Evolutionary conservation across 1,140 invertebrate species (phyloP), one percentile per base, ranked within the genome.

Genomic region (Thaumatotibia leucotreta): DNA sequence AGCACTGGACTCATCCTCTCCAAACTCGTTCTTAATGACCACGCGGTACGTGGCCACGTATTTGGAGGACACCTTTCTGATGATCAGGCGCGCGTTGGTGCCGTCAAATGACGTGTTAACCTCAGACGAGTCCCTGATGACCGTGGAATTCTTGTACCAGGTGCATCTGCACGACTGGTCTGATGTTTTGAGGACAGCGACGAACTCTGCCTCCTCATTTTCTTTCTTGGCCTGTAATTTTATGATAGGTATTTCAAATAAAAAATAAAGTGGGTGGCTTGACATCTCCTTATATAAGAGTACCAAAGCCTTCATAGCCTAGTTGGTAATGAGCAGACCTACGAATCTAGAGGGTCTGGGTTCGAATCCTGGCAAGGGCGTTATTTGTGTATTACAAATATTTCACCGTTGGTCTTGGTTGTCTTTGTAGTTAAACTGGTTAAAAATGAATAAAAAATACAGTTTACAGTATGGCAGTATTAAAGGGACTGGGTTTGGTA

Each of bases 61-160:
- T 83, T 96, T 95, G 8, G 93, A 91, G 68, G 93, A 94, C 9
- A 94, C 93, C 64, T 94, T 94, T 68, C 92, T 94, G 61, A 98
- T 96, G 20, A 93, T 94, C 0, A 98, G 80, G 63, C 94, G 93
- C 24, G 96, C 95, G 32, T 94, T 94, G 35, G 93, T 94, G n/a
- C 96, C 96, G 87, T 98, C 96, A 82, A 97, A 97, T 0, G 94
- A 93, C 8, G 92, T 93, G 52, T 92, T 92, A 10, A 95, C 94
- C 68, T 94, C 96, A 5, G 92, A 93, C 0, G 94, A 93, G 75
- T 96, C 94, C 68, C 93, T 94, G 14, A 98, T 93, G 0, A 95
- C 86, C 8, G 93, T 95, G 3, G 93, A 93, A 71, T 97, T 95
- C 93, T 95, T 97, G 80, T 95, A 97, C 97, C 97, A 98, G n/a